phyloP scores from a whole-genome alignment of 37 sponge, comb jelly and placozoan species.

The Chondrilla cf. caribensis region DNA sequence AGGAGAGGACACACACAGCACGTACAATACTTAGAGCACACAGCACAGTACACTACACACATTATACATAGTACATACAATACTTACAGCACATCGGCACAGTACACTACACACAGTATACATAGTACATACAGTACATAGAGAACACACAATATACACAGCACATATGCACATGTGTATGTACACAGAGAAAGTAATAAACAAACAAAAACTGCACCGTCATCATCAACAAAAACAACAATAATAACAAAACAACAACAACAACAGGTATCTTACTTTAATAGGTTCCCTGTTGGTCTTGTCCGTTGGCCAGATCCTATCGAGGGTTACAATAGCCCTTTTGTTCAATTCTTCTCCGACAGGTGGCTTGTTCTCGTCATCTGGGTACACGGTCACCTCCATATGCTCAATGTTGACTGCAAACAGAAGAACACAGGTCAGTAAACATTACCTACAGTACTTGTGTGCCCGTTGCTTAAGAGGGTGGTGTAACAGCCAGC shows the following conservation, averaged over 20 bases:
- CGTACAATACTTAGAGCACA: background rate
- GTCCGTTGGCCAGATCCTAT: conserved; percentile 74
- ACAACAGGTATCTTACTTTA: conserved; percentile 2
- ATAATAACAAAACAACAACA: background rate
- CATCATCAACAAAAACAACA: too few relatives aligned
- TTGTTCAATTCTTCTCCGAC: conserved; percentile 84
- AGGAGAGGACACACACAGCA: conserved; percentile 1
- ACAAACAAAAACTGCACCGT: background rate
- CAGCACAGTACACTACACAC: too few relatives aligned
- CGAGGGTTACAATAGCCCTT: conserved; percentile 61
- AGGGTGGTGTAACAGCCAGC: background rate
- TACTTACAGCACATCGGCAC: too few relatives aligned
- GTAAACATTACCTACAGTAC: background rate
- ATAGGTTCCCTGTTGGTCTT: conserved; percentile 81
- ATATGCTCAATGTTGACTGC: conserved; percentile 49
- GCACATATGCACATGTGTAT: background rate
- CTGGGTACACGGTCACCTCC: conserved; percentile 87
- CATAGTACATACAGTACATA: too few relatives aligned
- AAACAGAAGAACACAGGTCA: background rate
- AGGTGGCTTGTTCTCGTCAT: conserved; percentile 69
- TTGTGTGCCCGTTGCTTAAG: background rate
- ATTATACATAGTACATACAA: too few relatives aligned
- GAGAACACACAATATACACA: background rate
- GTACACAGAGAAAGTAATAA: background rate
- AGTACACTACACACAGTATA: too few relatives aligned